Conservation (phyloP, 2,797 vertebrate genomes). For the Chaunax sp. region DNA sequence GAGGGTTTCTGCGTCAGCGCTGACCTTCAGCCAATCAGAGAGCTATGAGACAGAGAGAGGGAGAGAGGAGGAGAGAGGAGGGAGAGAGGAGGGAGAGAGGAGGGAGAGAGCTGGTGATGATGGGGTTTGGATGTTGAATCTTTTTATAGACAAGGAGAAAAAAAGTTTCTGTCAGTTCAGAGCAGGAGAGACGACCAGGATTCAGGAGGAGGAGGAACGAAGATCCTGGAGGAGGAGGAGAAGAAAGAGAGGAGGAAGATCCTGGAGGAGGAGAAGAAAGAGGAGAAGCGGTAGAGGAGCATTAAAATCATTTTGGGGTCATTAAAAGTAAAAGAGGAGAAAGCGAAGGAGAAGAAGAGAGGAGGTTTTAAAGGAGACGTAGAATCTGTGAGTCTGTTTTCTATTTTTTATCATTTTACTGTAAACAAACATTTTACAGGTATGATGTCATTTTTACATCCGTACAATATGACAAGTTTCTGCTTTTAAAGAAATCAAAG, state of each 20-base stretch:
- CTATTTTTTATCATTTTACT: too few relatives aligned
- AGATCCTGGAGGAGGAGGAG: background rate
- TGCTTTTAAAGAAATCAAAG: too few relatives aligned
- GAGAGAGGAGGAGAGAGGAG: background rate
- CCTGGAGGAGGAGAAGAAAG: background rate
- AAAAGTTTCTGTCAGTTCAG: constrained; percentile 25
- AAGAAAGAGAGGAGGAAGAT: background rate
- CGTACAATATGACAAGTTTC: too few relatives aligned
- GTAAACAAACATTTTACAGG: too few relatives aligned
- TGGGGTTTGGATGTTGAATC: constrained; percentile 5
- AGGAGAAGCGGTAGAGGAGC: background rate
- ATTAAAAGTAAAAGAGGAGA: background rate
- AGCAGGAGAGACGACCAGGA: background rate
- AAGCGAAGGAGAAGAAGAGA: background rate
- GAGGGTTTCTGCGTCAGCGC: too few relatives aligned
- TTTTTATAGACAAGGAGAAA: constrained; percentile 22
- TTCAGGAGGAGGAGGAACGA: background rate
- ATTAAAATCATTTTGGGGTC: too few relatives aligned
- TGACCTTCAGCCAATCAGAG: too few relatives aligned
- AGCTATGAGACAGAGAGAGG: background rate
- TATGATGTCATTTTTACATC: too few relatives aligned
- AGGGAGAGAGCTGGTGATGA: background rate
- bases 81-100: background rate
- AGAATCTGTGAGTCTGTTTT: too few relatives aligned
- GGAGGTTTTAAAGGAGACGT: too few relatives aligned